phyloP scores from a whole-genome alignment of 1,140 invertebrate genomes.

The Sweltsa coloradensis region DNA sequence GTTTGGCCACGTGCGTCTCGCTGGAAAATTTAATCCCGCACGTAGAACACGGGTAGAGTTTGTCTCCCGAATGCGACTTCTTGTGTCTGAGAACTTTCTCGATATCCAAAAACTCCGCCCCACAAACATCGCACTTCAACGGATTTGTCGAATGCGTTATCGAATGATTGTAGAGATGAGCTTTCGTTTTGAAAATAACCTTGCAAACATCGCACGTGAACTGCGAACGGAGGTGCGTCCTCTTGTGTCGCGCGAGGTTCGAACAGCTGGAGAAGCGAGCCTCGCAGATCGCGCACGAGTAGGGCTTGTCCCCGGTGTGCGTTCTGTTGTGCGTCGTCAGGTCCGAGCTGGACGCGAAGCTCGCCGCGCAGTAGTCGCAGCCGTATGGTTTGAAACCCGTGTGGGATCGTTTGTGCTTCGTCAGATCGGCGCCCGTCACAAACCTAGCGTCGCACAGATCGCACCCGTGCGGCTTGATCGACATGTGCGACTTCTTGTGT shows the following conservation, averaged over 20 bases:
- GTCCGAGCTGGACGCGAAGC: neutral
- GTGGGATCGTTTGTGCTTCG: conserved; percentile 1
- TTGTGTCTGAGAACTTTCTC: too few species aligned
- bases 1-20: too few species aligned
- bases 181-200: conserved; percentile 31
- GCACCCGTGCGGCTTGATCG: neutral
- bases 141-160: too few species aligned
- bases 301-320: conserved; percentile 3
- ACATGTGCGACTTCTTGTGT: neutral
- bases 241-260: neutral
- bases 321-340: neutral
- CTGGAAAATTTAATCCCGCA: too few species aligned
- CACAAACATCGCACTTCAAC: too few species aligned
- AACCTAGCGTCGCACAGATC: neutral
- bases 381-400: conserved; percentile 1
- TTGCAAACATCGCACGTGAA: conserved; percentile 25
- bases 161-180: conserved; percentile 18
- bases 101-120: too few species aligned
- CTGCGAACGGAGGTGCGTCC: conserved; percentile 11
- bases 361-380: neutral
- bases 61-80: too few species aligned
- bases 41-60: too few species aligned
- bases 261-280: conserved; percentile 23
- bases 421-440: neutral
- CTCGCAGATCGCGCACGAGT: conserved; percentile 33